Conservation (phyloP, 2,113 vertebrate genomes). For the Hippocampus abdominalis region DNA sequence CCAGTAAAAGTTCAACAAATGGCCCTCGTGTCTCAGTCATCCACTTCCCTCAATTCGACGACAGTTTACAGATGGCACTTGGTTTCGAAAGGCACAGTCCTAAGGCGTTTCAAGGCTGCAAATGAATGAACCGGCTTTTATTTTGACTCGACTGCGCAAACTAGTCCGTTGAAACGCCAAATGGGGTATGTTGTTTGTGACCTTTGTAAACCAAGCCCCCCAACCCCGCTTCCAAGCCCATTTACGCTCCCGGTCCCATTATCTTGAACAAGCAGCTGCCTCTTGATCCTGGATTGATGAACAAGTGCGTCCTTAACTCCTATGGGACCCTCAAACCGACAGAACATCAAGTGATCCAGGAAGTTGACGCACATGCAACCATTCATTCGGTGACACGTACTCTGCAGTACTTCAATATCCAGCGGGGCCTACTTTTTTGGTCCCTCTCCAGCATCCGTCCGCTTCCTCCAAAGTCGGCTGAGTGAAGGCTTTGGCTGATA, state of each 20-base stretch:
- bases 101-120: no score
- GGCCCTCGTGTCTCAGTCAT: no score
- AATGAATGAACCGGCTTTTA: no score
- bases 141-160: no score
- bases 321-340: conserved; percentile 30
- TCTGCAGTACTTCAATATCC: conserved; percentile 19
- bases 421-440: conserved; percentile 7
- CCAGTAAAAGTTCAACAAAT: no score
- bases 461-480: conserved; percentile 47
- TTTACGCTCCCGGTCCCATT: not conserved
- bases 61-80: no score
- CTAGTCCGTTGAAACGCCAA: no score
- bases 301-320: conserved; percentile 31
- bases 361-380: conserved; percentile 70
- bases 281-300: conserved; percentile 22
- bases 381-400: conserved; percentile 37
- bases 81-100: no score
- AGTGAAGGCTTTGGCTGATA: conserved; percentile 15
- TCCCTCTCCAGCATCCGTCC: conserved; percentile 16
- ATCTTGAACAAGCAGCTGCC: conserved; percentile 34
- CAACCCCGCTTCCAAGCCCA: not conserved
- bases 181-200: no score
- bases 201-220: not conserved
- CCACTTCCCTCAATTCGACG: no score
- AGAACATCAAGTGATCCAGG: conserved; percentile 55